A percentile compares a stretch with the other conserved stretches of the same genome.
These are phyloP conservation scores for Metalampra italica DNA, from an alignment of 2,888 invertebrate genomes.

Conservation along the genomic window DNA sequence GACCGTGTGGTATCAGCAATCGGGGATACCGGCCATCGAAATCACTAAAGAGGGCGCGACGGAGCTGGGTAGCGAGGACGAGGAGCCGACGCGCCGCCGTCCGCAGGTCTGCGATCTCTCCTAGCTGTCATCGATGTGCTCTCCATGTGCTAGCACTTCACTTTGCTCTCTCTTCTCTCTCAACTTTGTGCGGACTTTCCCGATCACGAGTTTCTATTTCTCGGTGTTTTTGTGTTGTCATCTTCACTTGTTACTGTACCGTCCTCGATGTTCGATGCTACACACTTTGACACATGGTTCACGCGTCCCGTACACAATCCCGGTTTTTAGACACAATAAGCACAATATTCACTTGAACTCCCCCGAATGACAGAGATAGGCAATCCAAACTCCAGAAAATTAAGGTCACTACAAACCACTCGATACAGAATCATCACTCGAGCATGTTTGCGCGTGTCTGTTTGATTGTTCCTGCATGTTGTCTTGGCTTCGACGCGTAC, in stretches of 20 bases:
- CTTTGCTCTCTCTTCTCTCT: slow-evolving; percentile 64
- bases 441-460: slow-evolving; percentile 67
- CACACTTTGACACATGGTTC: slow-evolving; percentile 52
- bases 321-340: slow-evolving; percentile 34
- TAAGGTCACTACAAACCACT: slow-evolving; percentile 59
- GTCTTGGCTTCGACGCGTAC: slow-evolving; percentile 74
- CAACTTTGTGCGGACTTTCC: slow-evolving; percentile 61
- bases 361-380: slow-evolving; percentile 31
- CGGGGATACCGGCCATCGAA: slow-evolving; percentile 82
- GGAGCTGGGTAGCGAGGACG: slow-evolving; percentile 85
- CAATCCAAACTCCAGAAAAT: slow-evolving; percentile 17
- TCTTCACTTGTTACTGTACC: slow-evolving; percentile 56
- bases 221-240: slow-evolving; percentile 72
- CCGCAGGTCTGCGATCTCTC: slow-evolving; percentile 76
- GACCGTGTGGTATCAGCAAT: slow-evolving; percentile 75
- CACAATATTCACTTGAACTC: slow-evolving; percentile 27
- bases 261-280: slow-evolving; percentile 58
- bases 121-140: slow-evolving; percentile 74
- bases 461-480: slow-evolving; percentile 73
- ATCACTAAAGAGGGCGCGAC: slow-evolving; percentile 87
- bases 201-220: slow-evolving; percentile 71
- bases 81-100: slow-evolving; percentile 65
- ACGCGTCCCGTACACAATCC: slow-evolving; percentile 41
- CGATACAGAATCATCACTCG: slow-evolving; percentile 64
- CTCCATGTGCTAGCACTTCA: slow-evolving; percentile 75